Percentiles rank a stretch among this genome's conserved stretches.
phyloP scores from a whole-genome alignment of 2,888 invertebrate genomes.

The Lamellibrachia columna region DNA sequence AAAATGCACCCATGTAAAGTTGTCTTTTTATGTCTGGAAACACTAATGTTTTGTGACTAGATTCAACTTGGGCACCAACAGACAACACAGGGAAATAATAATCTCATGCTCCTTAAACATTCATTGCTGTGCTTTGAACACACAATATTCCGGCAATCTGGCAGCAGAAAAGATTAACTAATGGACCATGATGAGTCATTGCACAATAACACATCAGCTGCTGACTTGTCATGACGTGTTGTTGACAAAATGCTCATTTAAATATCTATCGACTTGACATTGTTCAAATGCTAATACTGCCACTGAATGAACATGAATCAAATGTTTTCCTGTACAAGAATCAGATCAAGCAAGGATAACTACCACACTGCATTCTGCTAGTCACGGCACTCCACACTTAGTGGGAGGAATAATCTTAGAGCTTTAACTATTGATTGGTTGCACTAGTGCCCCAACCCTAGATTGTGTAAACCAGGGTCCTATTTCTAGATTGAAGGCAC shows the following conservation, averaged over 20 bases:
- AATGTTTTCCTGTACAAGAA: not conserved
- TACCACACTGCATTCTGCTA: not conserved
- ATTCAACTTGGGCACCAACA: not conserved
- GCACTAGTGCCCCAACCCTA: not conserved
- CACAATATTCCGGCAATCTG: not conserved
- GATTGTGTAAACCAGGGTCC: not conserved
- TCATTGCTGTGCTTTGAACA: not conserved
- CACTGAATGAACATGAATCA: not conserved
- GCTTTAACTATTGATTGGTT: not conserved
- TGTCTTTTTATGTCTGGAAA: no score
- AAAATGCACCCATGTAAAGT: no score
- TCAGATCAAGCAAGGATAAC: not conserved
- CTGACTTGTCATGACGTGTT: not conserved
- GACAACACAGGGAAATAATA: not conserved
- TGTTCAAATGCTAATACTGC: not conserved
- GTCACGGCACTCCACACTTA: not conserved
- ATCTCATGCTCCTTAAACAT: not conserved
- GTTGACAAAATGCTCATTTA: not conserved
- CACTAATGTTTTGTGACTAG: not conserved
- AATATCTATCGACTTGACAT: not conserved
- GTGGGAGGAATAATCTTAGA: not conserved
- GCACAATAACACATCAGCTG: not conserved
- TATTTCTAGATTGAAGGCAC: not conserved
- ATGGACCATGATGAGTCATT: not conserved
- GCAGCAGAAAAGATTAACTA: not conserved